Evolutionary conservation across 2,888 invertebrate species (phyloP).

Genomic region (Linnaemya tessellans): DNA sequence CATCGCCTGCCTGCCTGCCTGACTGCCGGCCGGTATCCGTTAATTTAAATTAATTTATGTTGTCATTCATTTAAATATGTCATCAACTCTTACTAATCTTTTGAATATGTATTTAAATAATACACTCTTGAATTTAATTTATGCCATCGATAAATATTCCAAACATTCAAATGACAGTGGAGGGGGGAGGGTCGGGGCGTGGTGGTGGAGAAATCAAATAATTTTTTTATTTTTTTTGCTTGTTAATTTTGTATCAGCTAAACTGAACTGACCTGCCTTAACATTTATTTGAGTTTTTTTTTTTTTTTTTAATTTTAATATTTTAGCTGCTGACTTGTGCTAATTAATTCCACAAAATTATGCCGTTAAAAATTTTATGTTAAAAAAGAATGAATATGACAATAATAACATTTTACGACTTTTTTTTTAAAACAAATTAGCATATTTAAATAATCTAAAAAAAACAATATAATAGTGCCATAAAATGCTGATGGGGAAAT

Average conservation of each 20-base stretch:
- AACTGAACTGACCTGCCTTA: conserved; percentile 50
- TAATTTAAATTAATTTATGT: conserved; percentile 8
- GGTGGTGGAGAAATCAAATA: background rate
- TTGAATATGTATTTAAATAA: background rate
- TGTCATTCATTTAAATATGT: background rate
- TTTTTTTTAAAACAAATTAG: conserved; percentile 21
- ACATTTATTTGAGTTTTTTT: conserved; percentile 44
- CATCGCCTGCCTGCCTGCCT: too few relatives aligned
- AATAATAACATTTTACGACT: background rate
- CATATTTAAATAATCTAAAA: background rate
- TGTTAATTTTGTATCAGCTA: background rate
- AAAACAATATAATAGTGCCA: background rate
- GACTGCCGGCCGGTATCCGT: background rate
- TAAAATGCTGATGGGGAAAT: background rate
- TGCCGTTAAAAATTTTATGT: conserved; percentile 39
- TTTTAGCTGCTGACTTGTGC: conserved; percentile 13
- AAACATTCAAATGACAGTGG: background rate
- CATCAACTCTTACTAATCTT: conserved; percentile 2
- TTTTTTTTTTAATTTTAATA: conserved; percentile 40
- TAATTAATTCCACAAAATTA: conserved; percentile 47
- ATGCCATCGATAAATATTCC: background rate
- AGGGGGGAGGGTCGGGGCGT: background rate
- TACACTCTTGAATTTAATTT: background rate
- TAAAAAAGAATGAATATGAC: conserved; percentile 6
- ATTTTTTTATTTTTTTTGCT: background rate